phyloP scores from a whole-genome alignment of 2,113 vertebrate genomes.

The Myrmecobius fasciatus region DNA sequence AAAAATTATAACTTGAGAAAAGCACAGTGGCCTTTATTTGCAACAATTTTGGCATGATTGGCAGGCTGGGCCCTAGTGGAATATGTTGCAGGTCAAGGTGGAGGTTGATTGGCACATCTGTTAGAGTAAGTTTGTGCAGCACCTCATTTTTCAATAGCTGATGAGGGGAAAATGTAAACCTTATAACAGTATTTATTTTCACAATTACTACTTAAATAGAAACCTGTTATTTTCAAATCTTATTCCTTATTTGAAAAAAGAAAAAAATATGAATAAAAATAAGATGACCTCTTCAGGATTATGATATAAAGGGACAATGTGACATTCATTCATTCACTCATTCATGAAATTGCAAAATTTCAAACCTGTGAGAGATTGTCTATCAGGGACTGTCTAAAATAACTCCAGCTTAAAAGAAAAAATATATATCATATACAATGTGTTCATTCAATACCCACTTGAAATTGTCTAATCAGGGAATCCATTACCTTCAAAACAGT shows the following conservation, averaged over 20 bases:
- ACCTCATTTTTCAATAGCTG: slow-evolving; percentile 35
- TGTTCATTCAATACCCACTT: background rate
- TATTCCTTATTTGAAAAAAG: slow-evolving; percentile 19
- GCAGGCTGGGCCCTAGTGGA: background rate
- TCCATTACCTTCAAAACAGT: background rate
- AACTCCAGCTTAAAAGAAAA: background rate
- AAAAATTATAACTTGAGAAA: background rate
- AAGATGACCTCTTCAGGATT: slow-evolving; percentile 28
- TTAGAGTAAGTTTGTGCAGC: background rate
- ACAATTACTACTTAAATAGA: slow-evolving; percentile 30
- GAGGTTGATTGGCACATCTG: background rate
- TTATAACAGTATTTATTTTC: slow-evolving; percentile 44
- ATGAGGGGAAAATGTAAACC: background rate
- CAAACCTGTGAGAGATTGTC: background rate
- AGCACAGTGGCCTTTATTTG: background rate
- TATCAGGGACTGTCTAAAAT: background rate
- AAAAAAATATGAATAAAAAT: background rate
- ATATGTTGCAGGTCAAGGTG: background rate
- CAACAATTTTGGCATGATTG: background rate
- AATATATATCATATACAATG: background rate
- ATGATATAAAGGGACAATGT: background rate
- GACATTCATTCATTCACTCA: background rate
- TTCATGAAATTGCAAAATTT: background rate
- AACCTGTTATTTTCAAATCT: slow-evolving; percentile 4
- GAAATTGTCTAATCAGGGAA: background rate